Evolutionary conservation across 1,140 invertebrate species (phyloP).

Genomic region (Octopus bimaculoides): DNA sequence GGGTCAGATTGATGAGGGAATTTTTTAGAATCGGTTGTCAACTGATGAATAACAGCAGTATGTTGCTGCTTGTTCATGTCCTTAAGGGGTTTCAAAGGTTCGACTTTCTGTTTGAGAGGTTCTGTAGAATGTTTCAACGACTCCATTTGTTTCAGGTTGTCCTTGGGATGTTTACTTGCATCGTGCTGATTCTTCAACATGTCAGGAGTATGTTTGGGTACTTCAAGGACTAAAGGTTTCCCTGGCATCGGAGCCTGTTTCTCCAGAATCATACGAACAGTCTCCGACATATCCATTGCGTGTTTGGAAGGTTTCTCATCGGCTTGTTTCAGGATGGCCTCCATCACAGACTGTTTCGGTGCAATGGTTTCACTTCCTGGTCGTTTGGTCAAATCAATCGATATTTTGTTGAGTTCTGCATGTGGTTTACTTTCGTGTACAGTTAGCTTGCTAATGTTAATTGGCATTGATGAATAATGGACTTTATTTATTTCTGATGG

Average conservation of each 20-base stretch:
- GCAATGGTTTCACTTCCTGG: background rate
- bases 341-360: slow-evolving; percentile 3
- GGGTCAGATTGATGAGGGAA: background rate
- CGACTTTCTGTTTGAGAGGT: background rate
- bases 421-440: background rate
- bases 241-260: slow-evolving; percentile 1
- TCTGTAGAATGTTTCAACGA: background rate
- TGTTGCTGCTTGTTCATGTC: background rate
- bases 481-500: background rate
- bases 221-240: background rate
- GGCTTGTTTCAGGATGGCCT: background rate
- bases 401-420: background rate
- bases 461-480: background rate
- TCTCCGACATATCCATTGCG: background rate
- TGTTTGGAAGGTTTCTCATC: slow-evolving; percentile 6
- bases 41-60: background rate
- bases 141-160: background rate
- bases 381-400: background rate
- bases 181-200: background rate
- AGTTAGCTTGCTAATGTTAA: background rate
- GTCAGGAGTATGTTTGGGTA: background rate
- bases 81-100: background rate
- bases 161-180: background rate
- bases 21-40: background rate
- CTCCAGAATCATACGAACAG: slow-evolving; percentile 2